Evolutionary conservation across 2,797 vertebrate species (phyloP).

Genomic region (Crocidura indochinensis): DNA sequence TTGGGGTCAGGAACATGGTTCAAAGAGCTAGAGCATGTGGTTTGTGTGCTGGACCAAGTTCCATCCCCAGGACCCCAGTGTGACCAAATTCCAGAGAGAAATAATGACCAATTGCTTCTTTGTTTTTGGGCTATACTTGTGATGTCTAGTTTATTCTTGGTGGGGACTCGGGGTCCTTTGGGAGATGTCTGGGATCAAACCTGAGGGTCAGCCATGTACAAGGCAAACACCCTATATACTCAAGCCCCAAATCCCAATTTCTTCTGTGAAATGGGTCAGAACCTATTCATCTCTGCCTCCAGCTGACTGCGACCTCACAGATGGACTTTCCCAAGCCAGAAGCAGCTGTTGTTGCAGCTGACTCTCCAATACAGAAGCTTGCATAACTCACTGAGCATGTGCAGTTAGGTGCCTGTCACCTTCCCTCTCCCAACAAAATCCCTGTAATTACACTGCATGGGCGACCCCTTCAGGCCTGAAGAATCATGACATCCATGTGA

Average conservation of each 20-base stretch:
- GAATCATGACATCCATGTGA: conserved; percentile 74
- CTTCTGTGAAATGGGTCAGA: not conserved
- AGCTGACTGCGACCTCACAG: not conserved
- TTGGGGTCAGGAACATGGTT: not conserved
- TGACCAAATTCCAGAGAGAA: too few relatives aligned
- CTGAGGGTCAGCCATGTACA: too few relatives aligned
- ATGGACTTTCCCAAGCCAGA: not conserved
- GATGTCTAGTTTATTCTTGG: too few relatives aligned
- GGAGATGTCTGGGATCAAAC: too few relatives aligned
- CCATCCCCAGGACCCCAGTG: too few relatives aligned
- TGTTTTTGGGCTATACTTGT: too few relatives aligned
- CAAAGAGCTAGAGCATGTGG: too few relatives aligned
- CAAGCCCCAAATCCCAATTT: not conserved
- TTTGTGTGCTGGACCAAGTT: too few relatives aligned
- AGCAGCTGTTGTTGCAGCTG: not conserved
- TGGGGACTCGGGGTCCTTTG: too few relatives aligned
- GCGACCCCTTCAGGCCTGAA: conserved; percentile 51
- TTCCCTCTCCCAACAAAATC: not conserved
- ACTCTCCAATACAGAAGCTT: not conserved
- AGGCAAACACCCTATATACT: too few relatives aligned
- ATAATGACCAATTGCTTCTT: too few relatives aligned
- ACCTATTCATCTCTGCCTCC: not conserved
- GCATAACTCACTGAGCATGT: not conserved
- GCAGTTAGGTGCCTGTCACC: not conserved
- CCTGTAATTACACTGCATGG: not conserved